Evolutionary conservation across 2,113 vertebrate genomes (phyloP), one percentile per base, ranked within the genome.

Genomic region (Periophthalmus modestus): DNA sequence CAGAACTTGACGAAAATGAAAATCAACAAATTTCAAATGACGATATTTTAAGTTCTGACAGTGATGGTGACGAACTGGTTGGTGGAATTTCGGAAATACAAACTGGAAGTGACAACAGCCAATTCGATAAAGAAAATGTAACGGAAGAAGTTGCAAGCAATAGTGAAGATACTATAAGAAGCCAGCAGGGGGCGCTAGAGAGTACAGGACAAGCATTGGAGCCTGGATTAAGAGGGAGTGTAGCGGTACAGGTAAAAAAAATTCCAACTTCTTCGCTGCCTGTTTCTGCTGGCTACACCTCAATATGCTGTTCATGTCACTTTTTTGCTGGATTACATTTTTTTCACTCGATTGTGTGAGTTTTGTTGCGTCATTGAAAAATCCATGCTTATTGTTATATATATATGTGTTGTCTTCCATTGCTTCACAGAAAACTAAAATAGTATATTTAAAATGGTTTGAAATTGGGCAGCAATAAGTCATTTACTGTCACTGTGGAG

Each of bases 321-420:
- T 19, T 65, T 34, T 19, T 39, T 18, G 62, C 16, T 43, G 59
- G 59, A 19, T 39, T 33, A 19, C 1, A 39, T 11, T 3, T 65
- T 65, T 39, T 65, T 33, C 33, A 62, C 59, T 9, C 16, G 4
- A n/a, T n/a, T 55, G 6, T n/a, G 19, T 21, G n/a, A 10, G n/a
- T 57, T 19, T 59, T 14, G 28, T 36, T 36, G 33, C 2, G 7
- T 7, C 15, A 63, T 63, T 36, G 23, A 18, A 63, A 65, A 36
- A 7, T 62, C 24, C 59, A 33, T 34, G 24, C 59, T 28, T 28
- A 28, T 28, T 28, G 28, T 28, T 28, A 28, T 28, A 1, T 62
- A 7, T 62, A 62, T 65, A 65, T 39, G 2, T 65, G 62, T 65
- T 36, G 62, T 65, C 62, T 65, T 65, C 33, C 62, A 65, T 65